These are phyloP conservation scores for Microtus pennsylvanicus DNA, from an alignment of 2,113 vertebrate genomes.

Conservation along the genomic window DNA sequence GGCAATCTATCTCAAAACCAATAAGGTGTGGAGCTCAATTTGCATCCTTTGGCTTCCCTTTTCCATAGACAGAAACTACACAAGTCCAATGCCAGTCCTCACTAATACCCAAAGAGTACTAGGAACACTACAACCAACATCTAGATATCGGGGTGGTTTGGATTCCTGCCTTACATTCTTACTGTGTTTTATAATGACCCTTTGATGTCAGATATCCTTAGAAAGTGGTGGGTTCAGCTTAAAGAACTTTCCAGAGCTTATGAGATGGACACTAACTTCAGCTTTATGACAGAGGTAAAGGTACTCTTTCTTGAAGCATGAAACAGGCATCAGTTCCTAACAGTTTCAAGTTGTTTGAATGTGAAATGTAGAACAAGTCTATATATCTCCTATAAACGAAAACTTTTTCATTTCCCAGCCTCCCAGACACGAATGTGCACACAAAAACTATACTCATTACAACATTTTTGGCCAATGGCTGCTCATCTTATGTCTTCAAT, in stretches of 20 bases:
- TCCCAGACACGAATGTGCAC: no score
- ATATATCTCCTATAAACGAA: no score
- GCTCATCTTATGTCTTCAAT: no score
- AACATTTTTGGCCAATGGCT: no score
- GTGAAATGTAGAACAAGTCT: no score
- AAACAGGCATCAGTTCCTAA: background rate
- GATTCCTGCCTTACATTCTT: background rate
- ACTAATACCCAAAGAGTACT: fast-evolving
- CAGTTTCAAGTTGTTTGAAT: background rate
- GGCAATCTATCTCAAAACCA: background rate
- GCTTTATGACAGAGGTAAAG: fast-evolving
- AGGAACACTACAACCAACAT: fast-evolving
- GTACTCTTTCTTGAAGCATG: background rate
- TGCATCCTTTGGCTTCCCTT: background rate
- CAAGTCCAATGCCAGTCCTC: fast-evolving
- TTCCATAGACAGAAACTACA: background rate
- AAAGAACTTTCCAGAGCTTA: background rate
- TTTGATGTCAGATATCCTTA: background rate
- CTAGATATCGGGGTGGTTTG: no score
- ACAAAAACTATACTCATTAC: no score
- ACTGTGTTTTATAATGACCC: background rate
- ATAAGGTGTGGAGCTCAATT: background rate
- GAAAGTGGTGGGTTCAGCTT: background rate
- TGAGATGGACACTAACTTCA: background rate
- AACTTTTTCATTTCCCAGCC: no score